phyloP scores from a whole-genome alignment of 2,797 vertebrate species.

The Pseudochromis fuscus region DNA sequence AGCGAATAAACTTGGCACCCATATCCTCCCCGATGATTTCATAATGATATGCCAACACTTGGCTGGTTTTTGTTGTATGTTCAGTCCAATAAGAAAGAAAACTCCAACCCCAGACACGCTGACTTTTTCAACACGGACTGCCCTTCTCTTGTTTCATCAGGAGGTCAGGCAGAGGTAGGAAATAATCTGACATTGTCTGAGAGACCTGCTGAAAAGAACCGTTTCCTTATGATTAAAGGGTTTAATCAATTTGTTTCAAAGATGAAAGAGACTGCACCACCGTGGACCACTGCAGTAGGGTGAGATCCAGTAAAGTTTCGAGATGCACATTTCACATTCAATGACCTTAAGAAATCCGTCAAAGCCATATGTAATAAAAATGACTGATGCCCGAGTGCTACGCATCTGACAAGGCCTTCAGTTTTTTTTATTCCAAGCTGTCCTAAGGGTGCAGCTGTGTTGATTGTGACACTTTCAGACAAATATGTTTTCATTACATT shows the following conservation, averaged over 20 bases:
- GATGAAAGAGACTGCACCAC: constrained; percentile 33
- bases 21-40: constrained; percentile 53
- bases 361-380: constrained; percentile 70
- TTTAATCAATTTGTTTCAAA: constrained; percentile 55
- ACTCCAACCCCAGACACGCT: constrained; percentile 39
- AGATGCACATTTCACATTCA: constrained; percentile 63
- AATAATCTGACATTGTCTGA: constrained; percentile 37
- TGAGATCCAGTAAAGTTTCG: constrained; percentile 47
- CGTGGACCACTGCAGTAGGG: constrained; percentile 24
- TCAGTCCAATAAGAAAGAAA: constrained; percentile 43
- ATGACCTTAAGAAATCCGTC: constrained; percentile 73
- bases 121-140: constrained; percentile 22
- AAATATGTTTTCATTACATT: constrained; percentile 78
- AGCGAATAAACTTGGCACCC: constrained; percentile 60
- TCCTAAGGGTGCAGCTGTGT: constrained; percentile 67
- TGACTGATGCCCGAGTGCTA: constrained; percentile 63
- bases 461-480: constrained; percentile 75
- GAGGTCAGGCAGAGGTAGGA: constrained; percentile 49
- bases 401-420: constrained; percentile 65
- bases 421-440: constrained; percentile 38
- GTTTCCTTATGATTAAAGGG: constrained; percentile 35
- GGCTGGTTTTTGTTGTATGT: constrained; percentile 46
- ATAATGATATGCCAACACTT: constrained; percentile 64
- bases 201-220: constrained; percentile 30
- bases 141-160: constrained; percentile 44